Percentiles rank a stretch among this genome's conserved stretches.
Conservation (phyloP, 2,113 vertebrate species). For the Junco hyemalis region DNA sequence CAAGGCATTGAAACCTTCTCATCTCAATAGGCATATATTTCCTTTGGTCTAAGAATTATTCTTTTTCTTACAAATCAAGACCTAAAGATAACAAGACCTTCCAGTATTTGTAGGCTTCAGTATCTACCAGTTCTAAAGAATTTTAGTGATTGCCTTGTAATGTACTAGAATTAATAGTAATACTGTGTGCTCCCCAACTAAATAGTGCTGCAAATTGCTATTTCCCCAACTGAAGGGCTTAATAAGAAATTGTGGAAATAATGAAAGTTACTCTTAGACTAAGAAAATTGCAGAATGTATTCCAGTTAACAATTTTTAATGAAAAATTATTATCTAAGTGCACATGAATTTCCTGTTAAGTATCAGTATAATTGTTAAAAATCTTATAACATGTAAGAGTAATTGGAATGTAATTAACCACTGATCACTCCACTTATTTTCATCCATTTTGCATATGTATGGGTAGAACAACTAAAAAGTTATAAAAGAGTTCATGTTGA, state of each 20-base stretch:
- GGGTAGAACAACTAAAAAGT: slow-evolving; percentile 7
- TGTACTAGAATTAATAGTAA: not conserved
- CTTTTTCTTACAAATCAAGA: not conserved
- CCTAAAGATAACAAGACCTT: not conserved
- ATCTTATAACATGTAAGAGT: not conserved
- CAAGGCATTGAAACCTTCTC: not conserved
- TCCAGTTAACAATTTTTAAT: not conserved
- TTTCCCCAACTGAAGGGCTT: not conserved
- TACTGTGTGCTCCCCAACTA: not conserved
- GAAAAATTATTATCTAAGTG: not conserved
- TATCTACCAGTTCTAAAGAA: not conserved
- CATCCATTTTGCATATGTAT: not conserved
- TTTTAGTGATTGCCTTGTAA: not conserved
- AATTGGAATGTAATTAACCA: not conserved
- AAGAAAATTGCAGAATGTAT: not conserved
- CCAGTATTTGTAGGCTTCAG: not conserved
- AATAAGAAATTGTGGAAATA: not conserved
- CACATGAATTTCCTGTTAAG: not conserved
- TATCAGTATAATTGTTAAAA: not conserved
- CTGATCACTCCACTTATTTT: not conserved
- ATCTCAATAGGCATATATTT: not conserved
- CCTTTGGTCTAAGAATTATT: not conserved
- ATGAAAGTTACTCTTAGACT: not conserved
- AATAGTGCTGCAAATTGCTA: not conserved
- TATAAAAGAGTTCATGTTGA: not conserved